Conservation (phyloP, 2,113 vertebrate genomes). For the Neolamprologus falcicula region DNA sequence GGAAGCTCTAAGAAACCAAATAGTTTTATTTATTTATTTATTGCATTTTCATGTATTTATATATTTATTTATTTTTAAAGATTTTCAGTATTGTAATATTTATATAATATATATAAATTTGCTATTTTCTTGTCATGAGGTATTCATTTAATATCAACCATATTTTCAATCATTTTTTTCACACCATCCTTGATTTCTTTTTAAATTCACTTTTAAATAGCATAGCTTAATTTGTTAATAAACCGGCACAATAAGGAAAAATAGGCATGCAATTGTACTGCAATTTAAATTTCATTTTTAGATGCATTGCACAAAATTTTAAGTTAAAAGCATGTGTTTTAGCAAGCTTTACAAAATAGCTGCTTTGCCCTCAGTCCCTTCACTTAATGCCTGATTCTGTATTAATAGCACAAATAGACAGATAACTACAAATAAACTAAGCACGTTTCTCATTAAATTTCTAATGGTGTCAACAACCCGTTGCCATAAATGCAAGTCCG, state of each 20-base stretch:
- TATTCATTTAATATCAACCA: background rate
- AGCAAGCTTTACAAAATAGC: background rate
- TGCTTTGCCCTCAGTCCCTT: background rate
- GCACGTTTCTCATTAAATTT: background rate
- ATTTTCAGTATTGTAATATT: background rate
- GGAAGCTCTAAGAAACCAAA: background rate
- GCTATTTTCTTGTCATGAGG: background rate
- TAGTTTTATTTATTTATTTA: background rate
- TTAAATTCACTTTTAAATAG: background rate
- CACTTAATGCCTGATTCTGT: background rate
- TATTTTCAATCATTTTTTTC: background rate
- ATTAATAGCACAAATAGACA: background rate
- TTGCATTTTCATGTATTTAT: background rate
- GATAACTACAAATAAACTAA: background rate
- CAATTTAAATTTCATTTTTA: background rate
- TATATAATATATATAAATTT: background rate
- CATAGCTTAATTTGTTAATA: background rate
- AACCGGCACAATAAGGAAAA: background rate
- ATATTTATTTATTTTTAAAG: background rate
- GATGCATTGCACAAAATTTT: background rate
- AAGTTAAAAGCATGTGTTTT: background rate
- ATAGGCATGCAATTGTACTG: background rate
- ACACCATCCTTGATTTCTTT: background rate
- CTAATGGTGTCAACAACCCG: background rate
- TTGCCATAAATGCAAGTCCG: background rate